Conservation (phyloP, 2,113 vertebrate genomes). For the Lynx canadensis region DNA sequence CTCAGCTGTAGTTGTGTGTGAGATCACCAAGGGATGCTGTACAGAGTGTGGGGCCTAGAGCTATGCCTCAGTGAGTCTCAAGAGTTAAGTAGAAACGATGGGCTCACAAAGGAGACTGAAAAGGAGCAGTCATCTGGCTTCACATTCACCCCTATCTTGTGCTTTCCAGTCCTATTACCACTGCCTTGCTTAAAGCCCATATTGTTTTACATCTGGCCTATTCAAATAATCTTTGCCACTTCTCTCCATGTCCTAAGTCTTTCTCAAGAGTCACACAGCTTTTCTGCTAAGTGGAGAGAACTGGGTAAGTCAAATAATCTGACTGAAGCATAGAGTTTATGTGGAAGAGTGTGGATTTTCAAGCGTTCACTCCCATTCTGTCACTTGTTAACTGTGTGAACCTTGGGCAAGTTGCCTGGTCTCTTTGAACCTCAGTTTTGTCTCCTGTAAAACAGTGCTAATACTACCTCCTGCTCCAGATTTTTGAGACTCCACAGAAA, state of each 20-base stretch:
- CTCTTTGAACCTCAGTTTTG: constrained; percentile 4
- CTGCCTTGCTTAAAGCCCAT: background rate
- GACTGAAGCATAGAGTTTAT: background rate
- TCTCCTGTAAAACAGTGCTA: background rate
- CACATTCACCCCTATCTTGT: background rate
- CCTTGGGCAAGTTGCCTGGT: background rate
- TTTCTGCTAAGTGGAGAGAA: constrained; percentile 28
- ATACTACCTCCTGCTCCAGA: background rate
- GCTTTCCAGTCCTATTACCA: background rate
- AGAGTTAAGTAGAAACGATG: background rate
- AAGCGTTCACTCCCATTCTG: background rate
- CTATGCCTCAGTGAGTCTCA: background rate
- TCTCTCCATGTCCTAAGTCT: constrained; percentile 5
- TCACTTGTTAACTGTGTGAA: background rate
- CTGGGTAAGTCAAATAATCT: background rate
- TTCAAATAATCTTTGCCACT: background rate
- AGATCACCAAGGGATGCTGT: background rate
- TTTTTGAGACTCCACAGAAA: background rate
- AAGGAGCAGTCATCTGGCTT: constrained; percentile 1
- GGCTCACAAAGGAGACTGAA: background rate
- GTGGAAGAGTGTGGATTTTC: background rate
- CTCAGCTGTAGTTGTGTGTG: background rate
- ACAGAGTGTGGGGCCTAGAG: background rate
- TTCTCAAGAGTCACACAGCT: constrained; percentile 12
- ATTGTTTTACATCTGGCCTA: background rate